These are phyloP conservation scores for Sebastes itinus DNA, from an alignment of 2,797 vertebrate genomes.

Conservation along the genomic window DNA sequence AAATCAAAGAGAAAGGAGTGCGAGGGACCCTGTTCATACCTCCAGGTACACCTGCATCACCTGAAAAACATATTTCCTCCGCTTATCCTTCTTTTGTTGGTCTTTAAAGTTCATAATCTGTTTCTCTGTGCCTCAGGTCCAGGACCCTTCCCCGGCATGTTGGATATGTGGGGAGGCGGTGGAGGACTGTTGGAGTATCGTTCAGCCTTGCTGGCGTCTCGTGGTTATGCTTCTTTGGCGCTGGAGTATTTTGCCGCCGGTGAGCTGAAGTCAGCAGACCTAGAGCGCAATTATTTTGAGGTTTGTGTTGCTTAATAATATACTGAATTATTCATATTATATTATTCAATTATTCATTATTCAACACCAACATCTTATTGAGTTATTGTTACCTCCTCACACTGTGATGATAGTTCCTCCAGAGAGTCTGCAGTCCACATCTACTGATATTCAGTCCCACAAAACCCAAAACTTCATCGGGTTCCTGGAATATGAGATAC, in stretches of 20 bases:
- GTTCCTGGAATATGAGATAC: too few species aligned
- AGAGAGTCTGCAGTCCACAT: too few species aligned
- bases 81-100: background rate
- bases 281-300: too few species aligned
- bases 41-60: slow-evolving; percentile 51
- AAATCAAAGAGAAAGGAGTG: slow-evolving; percentile 43
- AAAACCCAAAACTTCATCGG: too few species aligned
- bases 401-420: too few species aligned
- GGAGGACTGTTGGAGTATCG: slow-evolving; percentile 74
- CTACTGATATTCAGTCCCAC: too few species aligned
- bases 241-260: slow-evolving; percentile 35
- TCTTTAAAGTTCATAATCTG: background rate
- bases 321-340: too few species aligned
- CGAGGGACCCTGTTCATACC: slow-evolving; percentile 73
- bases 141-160: slow-evolving; percentile 72
- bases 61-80: background rate
- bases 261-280: background rate
- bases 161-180: slow-evolving; percentile 76
- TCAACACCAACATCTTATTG: too few species aligned
- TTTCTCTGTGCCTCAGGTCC: slow-evolving; percentile 54
- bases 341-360: too few species aligned
- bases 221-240: slow-evolving; percentile 64
- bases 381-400: too few species aligned
- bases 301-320: too few species aligned
- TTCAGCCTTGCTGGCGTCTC: slow-evolving; percentile 67